These are phyloP conservation scores for Phrynocephalus vlangalii DNA, from an alignment of 2,797 vertebrate species.

Conservation along the genomic window DNA sequence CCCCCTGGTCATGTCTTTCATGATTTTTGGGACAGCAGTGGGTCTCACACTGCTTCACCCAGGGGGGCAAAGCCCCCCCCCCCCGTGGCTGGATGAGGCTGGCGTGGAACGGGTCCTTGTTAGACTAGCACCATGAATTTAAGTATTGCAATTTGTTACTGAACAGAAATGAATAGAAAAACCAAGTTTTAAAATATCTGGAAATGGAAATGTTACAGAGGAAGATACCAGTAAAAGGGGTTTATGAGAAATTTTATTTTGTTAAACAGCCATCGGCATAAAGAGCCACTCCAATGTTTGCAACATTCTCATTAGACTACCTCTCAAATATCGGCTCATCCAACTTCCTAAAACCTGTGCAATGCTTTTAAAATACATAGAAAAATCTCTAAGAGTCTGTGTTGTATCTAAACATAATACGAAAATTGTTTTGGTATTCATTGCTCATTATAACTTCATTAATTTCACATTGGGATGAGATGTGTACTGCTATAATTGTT, in stretches of 20 bases:
- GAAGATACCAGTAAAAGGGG: conserved; percentile 13
- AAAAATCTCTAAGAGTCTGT: conserved; percentile 2
- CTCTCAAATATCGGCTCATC: conserved; percentile 27
- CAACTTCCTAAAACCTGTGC: conserved; percentile 15
- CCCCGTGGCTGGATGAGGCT: too few species aligned
- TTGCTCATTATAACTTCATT: not conserved
- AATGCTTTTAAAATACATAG: conserved; percentile 6
- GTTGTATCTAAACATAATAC: conserved; percentile 6
- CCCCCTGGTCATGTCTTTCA: too few species aligned
- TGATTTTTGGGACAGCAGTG: too few species aligned
- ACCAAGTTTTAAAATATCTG: not conserved
- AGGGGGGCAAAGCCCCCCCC: too few species aligned
- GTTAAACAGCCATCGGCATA: not conserved
- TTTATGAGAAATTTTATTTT: conserved; percentile 31
- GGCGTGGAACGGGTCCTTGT: not conserved
- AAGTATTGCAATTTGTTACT: not conserved
- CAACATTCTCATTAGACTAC: conserved; percentile 7
- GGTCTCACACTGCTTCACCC: too few species aligned
- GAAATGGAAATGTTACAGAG: conserved; percentile 26
- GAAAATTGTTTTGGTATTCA: not conserved
- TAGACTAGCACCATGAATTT: not conserved
- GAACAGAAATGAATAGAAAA: conserved; percentile 4
- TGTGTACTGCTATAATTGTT: not conserved
- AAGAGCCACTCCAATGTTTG: conserved; percentile 14
- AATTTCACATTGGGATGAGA: conserved; percentile 14